Conservation (phyloP, 2,888 invertebrate genomes). For the Nebria brevicollis region DNA sequence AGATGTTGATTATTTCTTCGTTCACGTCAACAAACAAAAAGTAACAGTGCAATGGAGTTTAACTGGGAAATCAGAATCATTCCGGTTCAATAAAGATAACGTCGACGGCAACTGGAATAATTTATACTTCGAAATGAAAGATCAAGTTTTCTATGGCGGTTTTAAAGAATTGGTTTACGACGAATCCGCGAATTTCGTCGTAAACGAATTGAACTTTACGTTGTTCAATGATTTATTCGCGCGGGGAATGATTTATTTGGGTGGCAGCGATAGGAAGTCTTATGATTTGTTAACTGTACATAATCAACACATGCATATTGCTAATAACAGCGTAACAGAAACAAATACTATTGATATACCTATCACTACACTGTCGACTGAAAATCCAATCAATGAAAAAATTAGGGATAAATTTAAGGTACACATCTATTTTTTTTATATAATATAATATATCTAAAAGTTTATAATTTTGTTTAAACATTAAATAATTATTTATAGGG, state of each 20-base stretch:
- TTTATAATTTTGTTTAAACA: too few species aligned
- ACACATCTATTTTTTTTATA: too few species aligned
- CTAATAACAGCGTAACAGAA: conserved; percentile 56
- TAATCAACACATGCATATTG: conserved; percentile 55
- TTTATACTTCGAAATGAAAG: conserved; percentile 68
- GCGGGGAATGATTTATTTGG: conserved; percentile 65
- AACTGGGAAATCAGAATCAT: conserved; percentile 61
- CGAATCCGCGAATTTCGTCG: conserved; percentile 65
- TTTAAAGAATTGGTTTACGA: conserved; percentile 67
- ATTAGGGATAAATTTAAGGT: conserved; percentile 66
- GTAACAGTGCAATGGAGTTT: conserved; percentile 77
- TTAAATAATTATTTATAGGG: conserved; percentile 67
- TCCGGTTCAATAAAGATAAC: conserved; percentile 69
- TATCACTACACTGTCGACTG: conserved; percentile 57
- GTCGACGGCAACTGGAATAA: conserved; percentile 75
- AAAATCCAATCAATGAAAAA: conserved; percentile 60
- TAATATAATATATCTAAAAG: too few species aligned
- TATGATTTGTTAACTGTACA: conserved; percentile 55
- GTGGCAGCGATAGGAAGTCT: conserved; percentile 62
- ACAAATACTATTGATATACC: conserved; percentile 57
- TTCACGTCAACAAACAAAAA: conserved; percentile 76
- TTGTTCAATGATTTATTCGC: conserved; percentile 66
- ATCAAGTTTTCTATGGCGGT: conserved; percentile 58
- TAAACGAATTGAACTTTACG: conserved; percentile 63
- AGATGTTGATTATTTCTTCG: conserved; percentile 70